phyloP scores from a whole-genome alignment of 2,113 vertebrate genomes.

The Neodontobutis hainanensis region DNA sequence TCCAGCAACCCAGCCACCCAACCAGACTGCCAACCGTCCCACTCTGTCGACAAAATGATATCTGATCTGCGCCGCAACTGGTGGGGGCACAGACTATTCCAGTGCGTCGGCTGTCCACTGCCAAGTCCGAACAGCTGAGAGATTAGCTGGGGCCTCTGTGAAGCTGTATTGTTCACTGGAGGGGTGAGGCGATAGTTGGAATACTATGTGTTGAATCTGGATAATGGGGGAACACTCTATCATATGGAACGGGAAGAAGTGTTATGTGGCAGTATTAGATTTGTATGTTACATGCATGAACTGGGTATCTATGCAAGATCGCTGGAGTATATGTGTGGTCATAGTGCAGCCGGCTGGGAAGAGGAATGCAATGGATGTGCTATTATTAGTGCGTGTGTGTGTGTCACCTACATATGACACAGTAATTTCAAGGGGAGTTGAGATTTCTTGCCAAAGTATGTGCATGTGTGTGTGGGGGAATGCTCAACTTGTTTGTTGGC shows the following conservation, averaged over 20 bases:
- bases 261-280: constrained; percentile 24
- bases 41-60: constrained; percentile 68
- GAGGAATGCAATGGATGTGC: constrained; percentile 60
- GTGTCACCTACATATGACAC: constrained; percentile 41
- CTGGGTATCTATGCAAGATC: constrained; percentile 7
- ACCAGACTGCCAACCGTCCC: constrained; percentile 13
- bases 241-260: constrained; percentile 11
- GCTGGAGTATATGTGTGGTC: constrained; percentile 23
- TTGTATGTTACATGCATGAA: not conserved
- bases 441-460: constrained; percentile 47
- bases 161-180: constrained; percentile 57
- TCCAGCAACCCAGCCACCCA: constrained; percentile 6
- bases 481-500: constrained; percentile 37
- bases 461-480: constrained; percentile 2
- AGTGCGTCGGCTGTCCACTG: constrained; percentile 45
- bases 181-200: constrained; percentile 16
- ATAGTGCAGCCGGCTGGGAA: constrained; percentile 44
- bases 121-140: constrained; percentile 65
- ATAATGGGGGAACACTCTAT: constrained; percentile 31
- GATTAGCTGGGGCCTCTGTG: constrained; percentile 48
- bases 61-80: constrained; percentile 61
- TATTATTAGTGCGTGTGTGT: constrained; percentile 58
- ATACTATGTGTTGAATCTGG: constrained; percentile 36
- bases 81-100: constrained; percentile 48
- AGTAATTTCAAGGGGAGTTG: constrained; percentile 62